Evolutionary conservation across 2,113 vertebrate species (phyloP), one percentile per base, ranked within the genome.

Genomic region (Nestor notabilis): DNA sequence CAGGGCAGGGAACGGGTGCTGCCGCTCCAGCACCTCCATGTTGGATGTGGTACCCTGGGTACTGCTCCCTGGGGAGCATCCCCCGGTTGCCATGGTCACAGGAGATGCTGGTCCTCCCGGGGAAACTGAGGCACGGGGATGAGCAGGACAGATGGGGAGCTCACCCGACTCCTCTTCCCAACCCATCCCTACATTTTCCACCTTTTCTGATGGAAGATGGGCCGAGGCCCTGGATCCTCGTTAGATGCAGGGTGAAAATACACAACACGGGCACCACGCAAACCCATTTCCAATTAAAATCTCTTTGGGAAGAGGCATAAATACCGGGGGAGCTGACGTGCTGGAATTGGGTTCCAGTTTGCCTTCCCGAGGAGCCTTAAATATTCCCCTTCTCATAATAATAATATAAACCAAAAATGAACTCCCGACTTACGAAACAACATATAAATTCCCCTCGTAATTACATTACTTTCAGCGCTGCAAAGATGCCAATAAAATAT

Each of bases 221-320:
- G 58, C 50, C 4, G 28, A 70, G 72, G 55, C 47, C 35, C 27
- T 16, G 1, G 66, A 44, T 5, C 16, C 8, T 41, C 23, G 5
- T n/a, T 23, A 50, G 52, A 16, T 15, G 25, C 58, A 13, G 37
- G 24, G 50, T 47, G 25, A 43, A 78, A 88, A 17, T 8, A n/a
- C 2, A 7, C 19, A 25, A 33, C 7, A 41, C 2, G 5, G 66
- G 84, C 70, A 84, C 66, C 44, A 56, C 25, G 94, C 13, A 28
- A 84, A 91, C 52, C 94, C n/a, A 93, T 83, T 97, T 97, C 93
- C 97, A 96, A 97, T 97, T 96, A 97, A 97, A 97, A 95, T 53
- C 91, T 85, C 71, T 31, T 84, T 66, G 93, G 90, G 70, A 80
- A 95, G 96, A 83, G 78, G 58, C 93, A 89, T 80, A 92, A 97